Evolutionary conservation across 2,797 vertebrate genomes (phyloP).

Genomic region (Meda fulgida): DNA sequence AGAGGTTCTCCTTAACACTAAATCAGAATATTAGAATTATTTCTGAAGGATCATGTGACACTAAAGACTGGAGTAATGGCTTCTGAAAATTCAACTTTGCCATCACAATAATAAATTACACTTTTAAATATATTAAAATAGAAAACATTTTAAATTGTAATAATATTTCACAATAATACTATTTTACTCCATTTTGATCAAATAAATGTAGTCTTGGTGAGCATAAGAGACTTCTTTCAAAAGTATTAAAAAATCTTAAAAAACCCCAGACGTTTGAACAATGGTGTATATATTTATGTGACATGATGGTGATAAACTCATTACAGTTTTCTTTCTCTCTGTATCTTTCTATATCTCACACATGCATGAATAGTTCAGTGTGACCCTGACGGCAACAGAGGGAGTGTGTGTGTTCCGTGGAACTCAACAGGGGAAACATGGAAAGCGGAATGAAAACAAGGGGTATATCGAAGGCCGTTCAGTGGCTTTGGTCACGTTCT

Average conservation of each 20-base stretch:
- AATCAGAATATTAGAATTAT: not conserved
- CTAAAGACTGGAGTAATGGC: not conserved
- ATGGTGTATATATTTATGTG: not conserved
- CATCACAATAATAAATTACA: not conserved
- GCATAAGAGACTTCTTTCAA: not conserved
- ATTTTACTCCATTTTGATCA: not conserved
- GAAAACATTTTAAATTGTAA: not conserved
- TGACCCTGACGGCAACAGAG: conserved; percentile 76
- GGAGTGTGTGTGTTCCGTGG: conserved; percentile 82
- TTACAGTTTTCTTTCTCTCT: conserved; percentile 14
- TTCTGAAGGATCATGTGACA: not conserved
- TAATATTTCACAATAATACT: too few species aligned
- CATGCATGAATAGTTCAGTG: conserved; percentile 78
- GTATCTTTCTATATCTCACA: not conserved
- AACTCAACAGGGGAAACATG: not conserved
- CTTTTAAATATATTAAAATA: not conserved
- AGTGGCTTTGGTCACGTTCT: conserved; percentile 75
- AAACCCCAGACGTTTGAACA: not conserved
- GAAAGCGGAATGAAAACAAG: conserved; percentile 60
- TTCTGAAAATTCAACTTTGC: not conserved
- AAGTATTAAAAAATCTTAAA: not conserved
- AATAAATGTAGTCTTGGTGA: not conserved
- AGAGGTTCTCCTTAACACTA: not conserved
- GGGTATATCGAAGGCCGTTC: conserved; percentile 55
- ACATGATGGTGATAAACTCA: not conserved